Percentiles rank a stretch among this genome's conserved stretches.
phyloP scores from a whole-genome alignment of 1,140 invertebrate genomes.

The Cyclargus thomasi region DNA sequence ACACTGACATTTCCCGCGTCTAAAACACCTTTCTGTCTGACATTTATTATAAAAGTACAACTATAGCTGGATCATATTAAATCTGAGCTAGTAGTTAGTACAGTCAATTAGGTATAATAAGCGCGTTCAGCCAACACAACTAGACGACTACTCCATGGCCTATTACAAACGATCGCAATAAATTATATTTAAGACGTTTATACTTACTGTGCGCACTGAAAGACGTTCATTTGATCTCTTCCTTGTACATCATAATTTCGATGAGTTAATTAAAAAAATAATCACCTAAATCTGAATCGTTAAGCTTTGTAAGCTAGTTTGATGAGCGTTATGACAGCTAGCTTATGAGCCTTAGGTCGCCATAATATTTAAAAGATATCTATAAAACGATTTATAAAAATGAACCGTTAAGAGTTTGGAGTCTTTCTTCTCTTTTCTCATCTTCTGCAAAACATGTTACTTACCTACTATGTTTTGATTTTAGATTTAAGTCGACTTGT shows the following conservation, averaged over 20 bases:
- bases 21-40: neutral
- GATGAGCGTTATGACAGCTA: too few relatives aligned
- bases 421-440: too few relatives aligned
- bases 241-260: neutral
- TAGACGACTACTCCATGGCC: slow-evolving; percentile 2
- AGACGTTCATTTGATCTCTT: slow-evolving; percentile 5
- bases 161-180: neutral
- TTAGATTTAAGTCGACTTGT: too few relatives aligned
- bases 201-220: neutral
- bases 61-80: too few relatives aligned
- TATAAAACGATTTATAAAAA: too few relatives aligned
- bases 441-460: too few relatives aligned
- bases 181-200: neutral
- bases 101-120: too few relatives aligned
- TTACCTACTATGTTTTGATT: too few relatives aligned
- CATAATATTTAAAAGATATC: too few relatives aligned
- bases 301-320: too few relatives aligned
- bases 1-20: neutral
- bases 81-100: neutral
- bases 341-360: too few relatives aligned
- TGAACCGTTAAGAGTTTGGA: too few relatives aligned
- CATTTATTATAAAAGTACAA: slow-evolving; percentile 1
- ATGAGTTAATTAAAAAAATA: neutral
- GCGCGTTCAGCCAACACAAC: neutral
- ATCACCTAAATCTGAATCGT: neutral